phyloP scores from a whole-genome alignment of 2,797 vertebrate species.

The Lophius americanus region DNA sequence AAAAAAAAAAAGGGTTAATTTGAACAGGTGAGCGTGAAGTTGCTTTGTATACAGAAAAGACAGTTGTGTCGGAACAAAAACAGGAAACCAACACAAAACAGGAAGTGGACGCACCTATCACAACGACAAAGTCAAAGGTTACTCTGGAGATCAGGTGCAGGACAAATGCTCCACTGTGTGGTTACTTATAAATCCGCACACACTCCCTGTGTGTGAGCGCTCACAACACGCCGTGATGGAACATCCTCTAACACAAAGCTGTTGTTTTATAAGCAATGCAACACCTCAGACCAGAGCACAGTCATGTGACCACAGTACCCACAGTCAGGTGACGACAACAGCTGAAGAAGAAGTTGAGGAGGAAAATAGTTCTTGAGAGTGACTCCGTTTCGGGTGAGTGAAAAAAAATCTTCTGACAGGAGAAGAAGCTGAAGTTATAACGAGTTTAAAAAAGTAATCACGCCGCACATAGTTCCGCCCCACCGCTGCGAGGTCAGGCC shows the following conservation, averaged over 20 bases:
- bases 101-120: constrained; percentile 58
- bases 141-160: constrained; percentile 49
- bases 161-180: constrained; percentile 10
- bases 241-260: constrained; percentile 41
- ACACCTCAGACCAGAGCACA: constrained; percentile 27
- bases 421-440: constrained; percentile 8
- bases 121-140: constrained; percentile 20
- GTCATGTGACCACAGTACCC: constrained; percentile 25
- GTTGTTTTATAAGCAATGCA: constrained; percentile 63
- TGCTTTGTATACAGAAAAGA: too few relatives aligned
- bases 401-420: background rate
- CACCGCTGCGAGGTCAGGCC: constrained; percentile 45
- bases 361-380: constrained; percentile 12
- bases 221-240: constrained; percentile 35
- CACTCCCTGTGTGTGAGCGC: constrained; percentile 12
- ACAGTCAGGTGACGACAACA: constrained; percentile 13
- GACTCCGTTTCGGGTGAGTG: background rate
- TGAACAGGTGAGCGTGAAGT: too few relatives aligned
- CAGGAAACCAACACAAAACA: constrained; percentile 78
- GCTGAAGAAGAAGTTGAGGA: background rate
- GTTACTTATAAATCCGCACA: constrained; percentile 3
- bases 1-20: too few relatives aligned
- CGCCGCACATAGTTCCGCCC: constrained; percentile 33
- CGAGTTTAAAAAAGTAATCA: constrained; percentile 8
- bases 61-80: constrained; percentile 65